A percentile compares a stretch with the other conserved stretches of the same genome.
Evolutionary conservation across 2,113 vertebrate species (phyloP).

Genomic region (Copsychus sechellarum): DNA sequence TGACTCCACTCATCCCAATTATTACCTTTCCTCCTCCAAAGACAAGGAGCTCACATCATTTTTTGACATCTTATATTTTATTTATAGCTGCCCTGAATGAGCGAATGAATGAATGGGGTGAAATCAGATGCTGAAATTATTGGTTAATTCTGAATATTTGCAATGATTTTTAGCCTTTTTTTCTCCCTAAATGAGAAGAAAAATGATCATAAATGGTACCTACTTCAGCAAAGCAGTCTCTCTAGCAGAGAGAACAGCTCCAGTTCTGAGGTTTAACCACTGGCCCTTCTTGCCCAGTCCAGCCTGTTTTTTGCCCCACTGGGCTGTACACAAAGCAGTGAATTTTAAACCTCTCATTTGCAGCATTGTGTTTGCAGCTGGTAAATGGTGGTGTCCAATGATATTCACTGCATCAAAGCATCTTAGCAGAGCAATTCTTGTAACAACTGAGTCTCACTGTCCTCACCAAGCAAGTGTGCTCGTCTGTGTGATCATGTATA

Average conservation of each 20-base stretch:
- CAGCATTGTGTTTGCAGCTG: constrained; percentile 26
- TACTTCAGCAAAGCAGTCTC: constrained; percentile 16
- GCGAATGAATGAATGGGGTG: neutral
- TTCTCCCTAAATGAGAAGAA: neutral
- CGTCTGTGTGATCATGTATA: constrained; percentile 74
- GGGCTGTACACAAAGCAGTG: neutral
- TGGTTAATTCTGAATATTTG: constrained; percentile 19
- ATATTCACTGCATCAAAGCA: constrained; percentile 29
- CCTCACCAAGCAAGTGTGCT: constrained; percentile 56
- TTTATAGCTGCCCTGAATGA: neutral
- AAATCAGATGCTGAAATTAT: neutral
- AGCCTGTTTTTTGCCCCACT: neutral
- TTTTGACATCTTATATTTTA: neutral
- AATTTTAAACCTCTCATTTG: constrained; percentile 24
- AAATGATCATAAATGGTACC: neutral
- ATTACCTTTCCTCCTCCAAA: neutral
- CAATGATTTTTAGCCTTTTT: neutral
- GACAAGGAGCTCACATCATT: neutral
- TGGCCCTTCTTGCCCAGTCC: neutral
- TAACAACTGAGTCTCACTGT: constrained; percentile 57
- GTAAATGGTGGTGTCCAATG: neutral
- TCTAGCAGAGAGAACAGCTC: neutral
- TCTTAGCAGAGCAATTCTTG: constrained; percentile 49
- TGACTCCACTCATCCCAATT: neutral
- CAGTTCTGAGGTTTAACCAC: constrained; percentile 7